Conservation (phyloP, 2,888 invertebrate species). For the Acanthosoma haemorrhoidale region DNA sequence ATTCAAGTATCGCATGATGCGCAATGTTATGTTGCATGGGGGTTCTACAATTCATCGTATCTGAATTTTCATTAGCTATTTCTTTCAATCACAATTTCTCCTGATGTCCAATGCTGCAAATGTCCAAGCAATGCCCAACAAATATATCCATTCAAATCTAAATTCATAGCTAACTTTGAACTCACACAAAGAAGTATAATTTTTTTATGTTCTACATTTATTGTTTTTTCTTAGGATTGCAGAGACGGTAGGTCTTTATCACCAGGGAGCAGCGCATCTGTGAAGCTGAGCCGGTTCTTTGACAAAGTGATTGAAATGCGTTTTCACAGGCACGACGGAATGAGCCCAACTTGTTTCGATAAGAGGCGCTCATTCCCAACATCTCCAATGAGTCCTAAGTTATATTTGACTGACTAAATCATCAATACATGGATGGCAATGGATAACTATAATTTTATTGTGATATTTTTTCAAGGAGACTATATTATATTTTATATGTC, state of each 20-base stretch:
- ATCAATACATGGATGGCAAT: too few relatives aligned
- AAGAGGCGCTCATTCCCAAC: conserved; percentile 32
- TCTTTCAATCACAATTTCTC: too few relatives aligned
- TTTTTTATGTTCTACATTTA: neutral
- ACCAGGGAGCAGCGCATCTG: conserved; percentile 91
- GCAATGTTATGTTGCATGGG: too few relatives aligned
- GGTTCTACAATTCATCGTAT: too few relatives aligned
- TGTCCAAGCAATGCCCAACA: too few relatives aligned
- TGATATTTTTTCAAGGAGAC: too few relatives aligned
- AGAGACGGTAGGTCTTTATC: conserved; percentile 69
- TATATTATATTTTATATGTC: too few relatives aligned
- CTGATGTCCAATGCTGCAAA: too few relatives aligned
- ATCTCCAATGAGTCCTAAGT: conserved; percentile 34
- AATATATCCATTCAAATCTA: too few relatives aligned
- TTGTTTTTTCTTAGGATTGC: conserved; percentile 51
- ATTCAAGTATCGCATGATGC: too few relatives aligned
- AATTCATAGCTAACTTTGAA: neutral
- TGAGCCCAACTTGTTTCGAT: conserved; percentile 43
- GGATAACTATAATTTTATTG: neutral
- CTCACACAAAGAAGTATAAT: neutral
- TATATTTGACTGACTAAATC: conserved; percentile 38
- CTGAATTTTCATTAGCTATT: too few relatives aligned
- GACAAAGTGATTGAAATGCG: conserved; percentile 70
- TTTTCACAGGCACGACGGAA: conserved; percentile 45
- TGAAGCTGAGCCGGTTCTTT: conserved; percentile 88